Conservation (phyloP, 2,113 vertebrate genomes). For the Xiphophorus maculatus region DNA sequence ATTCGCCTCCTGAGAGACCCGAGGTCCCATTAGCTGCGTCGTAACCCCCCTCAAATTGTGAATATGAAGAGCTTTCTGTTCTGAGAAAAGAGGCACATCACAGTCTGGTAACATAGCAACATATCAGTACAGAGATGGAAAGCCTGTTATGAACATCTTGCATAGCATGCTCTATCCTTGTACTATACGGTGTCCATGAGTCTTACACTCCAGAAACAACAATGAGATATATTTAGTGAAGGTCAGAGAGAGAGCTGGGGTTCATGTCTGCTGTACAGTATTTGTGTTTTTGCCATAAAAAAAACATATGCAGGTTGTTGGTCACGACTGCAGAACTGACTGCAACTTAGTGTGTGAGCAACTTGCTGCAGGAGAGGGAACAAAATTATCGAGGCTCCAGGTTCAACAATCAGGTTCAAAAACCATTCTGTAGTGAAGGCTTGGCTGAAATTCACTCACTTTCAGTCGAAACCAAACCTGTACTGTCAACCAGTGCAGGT, state of each 20-base stretch:
- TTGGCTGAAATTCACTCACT: background rate
- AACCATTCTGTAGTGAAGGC: conserved; percentile 11
- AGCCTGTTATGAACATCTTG: conserved; percentile 8
- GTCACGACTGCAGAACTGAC: conserved; percentile 8
- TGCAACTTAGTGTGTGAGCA: conserved; percentile 33
- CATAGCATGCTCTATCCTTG: background rate
- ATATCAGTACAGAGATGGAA: conserved; percentile 14
- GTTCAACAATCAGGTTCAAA: conserved; percentile 24
- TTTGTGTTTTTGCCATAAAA: background rate
- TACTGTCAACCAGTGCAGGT: no score
- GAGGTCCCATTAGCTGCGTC: conserved; percentile 40
- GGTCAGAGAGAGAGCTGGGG: background rate
- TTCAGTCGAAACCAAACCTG: no score
- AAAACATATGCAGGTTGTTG: background rate
- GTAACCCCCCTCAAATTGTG: conserved; percentile 10
- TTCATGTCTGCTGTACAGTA: conserved; percentile 11
- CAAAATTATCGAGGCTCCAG: conserved; percentile 32
- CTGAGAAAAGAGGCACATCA: conserved; percentile 3
- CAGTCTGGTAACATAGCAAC: conserved; percentile 55
- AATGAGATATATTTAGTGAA: background rate
- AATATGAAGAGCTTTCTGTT: conserved; percentile 20
- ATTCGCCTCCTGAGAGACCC: conserved; percentile 26
- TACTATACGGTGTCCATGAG: background rate
- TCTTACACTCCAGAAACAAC: background rate
- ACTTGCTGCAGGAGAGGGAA: conserved; percentile 29